Evolutionary conservation across 2,797 vertebrate genomes (phyloP), one percentile per base, ranked within the genome.

Genomic region (Microtus californicus): DNA sequence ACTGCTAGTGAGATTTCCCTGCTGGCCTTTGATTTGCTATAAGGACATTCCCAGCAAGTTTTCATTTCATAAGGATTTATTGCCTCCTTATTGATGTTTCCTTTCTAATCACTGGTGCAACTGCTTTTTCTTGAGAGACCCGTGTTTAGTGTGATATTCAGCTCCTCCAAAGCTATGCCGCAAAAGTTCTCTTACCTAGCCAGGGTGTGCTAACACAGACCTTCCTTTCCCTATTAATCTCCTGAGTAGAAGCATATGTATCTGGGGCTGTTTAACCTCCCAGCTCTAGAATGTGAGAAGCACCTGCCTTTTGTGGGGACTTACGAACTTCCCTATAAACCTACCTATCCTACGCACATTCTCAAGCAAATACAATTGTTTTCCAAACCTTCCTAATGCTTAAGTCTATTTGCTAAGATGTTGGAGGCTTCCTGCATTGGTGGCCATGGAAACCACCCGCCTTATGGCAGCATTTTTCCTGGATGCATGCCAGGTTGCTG

Each of bases 291-390:
- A 82, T 17, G 54, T 27, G 91, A 77, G 61, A 2, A 0, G 25
- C 9, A 19, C 51, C 63, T 43, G 34, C 59, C 45, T 65, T 14
- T 86, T 43, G 29, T 4, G 0, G 17, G n/a, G 23, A 67, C 5
- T 87, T 34, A 65, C 6, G 21, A 56, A 79, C 65, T 96, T 97
- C 94, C 78, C 97, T 81, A 93, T 65, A 89, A 96, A 96, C 54
- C 9, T 81, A 96, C 54, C 7, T 81, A 79, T 51, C 56, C 54
- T 93, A 78, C 48, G 93, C 94, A 93, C 14, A 82, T 5, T 79
- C 91, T 67, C 90, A 96, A 89, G 27, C 74, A 96, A 82, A 63
- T 1, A 56, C 43, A 83, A 87, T 73, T 81, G 71, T 86, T 51
- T 96, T 67, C 95, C 96, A 80, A 12, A 59, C 7, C 93, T 65